phyloP scores from a whole-genome alignment of 2,888 invertebrate genomes.

The Hypercompe scribonia region DNA sequence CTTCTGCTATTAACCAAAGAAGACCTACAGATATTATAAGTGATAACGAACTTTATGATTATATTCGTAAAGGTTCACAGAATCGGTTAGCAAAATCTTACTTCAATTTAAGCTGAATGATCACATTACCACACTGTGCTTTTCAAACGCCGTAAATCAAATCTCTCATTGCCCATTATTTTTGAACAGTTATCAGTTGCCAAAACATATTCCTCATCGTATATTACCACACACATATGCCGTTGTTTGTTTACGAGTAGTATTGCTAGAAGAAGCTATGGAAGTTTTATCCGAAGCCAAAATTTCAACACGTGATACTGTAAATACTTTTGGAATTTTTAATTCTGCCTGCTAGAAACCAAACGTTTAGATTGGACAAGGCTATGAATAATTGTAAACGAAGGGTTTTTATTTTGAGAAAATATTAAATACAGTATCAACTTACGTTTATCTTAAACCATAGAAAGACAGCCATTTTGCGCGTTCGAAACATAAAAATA shows the following conservation, averaged over 20 bases:
- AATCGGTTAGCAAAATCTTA: background rate
- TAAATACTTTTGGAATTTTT: background rate
- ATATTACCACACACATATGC: conserved; percentile 25
- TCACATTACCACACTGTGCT: conserved; percentile 2
- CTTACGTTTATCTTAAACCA: background rate
- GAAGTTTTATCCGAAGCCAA: conserved; percentile 9
- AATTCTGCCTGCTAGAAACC: background rate
- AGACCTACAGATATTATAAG: background rate
- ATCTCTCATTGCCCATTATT: conserved; percentile 20
- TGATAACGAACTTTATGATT: background rate
- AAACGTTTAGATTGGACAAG: background rate
- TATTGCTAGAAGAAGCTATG: conserved; percentile 35
- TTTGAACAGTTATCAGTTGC: conserved; percentile 32
- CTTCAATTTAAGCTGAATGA: conserved; percentile 19
- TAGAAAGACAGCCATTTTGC: conserved; percentile 51
- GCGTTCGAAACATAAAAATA: conserved; percentile 58
- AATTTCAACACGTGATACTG: conserved; percentile 3
- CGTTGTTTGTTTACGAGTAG: conserved; percentile 25
- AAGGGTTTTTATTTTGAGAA: background rate
- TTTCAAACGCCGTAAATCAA: conserved; percentile 28
- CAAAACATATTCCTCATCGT: conserved; percentile 35
- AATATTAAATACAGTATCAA: too few species aligned
- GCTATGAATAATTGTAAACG: background rate
- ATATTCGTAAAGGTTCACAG: background rate
- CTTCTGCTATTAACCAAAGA: background rate